phyloP scores from a whole-genome alignment of 2,888 invertebrate species.

The Timema cristinae region DNA sequence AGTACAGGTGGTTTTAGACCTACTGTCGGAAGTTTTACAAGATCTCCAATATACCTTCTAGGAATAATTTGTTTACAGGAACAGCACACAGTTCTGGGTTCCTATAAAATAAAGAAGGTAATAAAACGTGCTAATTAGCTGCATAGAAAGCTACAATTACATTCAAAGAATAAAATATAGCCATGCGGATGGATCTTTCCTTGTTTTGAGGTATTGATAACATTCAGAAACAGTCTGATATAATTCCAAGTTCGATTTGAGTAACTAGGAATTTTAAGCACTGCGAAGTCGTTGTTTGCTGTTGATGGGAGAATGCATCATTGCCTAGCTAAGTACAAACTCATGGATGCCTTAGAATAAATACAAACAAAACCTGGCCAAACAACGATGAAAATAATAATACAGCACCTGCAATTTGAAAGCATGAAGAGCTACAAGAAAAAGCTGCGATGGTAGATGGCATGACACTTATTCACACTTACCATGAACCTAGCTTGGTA shows the following conservation, averaged over 20 bases:
- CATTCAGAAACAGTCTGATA: background rate
- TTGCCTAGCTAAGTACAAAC: background rate
- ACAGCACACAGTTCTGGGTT: no score
- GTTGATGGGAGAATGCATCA: conserved; percentile 1
- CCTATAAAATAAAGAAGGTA: no score
- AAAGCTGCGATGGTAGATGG: no score
- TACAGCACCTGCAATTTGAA: background rate
- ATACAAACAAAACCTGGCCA: no score
- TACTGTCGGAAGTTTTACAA: no score
- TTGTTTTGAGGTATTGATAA: background rate
- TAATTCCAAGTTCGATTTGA: background rate
- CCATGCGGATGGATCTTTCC: background rate
- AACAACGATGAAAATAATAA: background rate
- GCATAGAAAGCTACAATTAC: no score
- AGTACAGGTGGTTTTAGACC: no score
- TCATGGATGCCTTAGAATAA: background rate
- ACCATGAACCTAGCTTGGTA: background rate
- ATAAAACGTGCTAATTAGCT: no score
- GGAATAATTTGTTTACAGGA: no score
- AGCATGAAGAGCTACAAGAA: no score
- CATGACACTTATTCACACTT: background rate
- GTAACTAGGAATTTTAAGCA: background rate
- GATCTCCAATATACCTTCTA: no score
- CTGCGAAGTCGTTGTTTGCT: background rate
- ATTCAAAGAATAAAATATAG: background rate